Conservation (phyloP, 2,113 vertebrate species). For the Platysteira castanea region DNA sequence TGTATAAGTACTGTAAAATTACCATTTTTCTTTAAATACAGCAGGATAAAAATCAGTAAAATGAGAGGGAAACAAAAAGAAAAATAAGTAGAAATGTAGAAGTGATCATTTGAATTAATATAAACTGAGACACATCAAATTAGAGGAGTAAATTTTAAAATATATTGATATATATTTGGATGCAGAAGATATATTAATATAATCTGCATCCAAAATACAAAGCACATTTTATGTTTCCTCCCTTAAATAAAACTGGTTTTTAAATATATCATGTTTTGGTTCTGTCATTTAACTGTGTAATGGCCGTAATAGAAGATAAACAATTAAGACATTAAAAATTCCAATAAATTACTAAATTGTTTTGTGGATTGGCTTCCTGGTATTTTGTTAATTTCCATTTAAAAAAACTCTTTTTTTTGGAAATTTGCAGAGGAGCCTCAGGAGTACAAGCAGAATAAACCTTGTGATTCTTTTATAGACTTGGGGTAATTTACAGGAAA, state of each 20-base stretch:
- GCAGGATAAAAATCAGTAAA: neutral
- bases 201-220: neutral
- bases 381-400: neutral
- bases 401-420: neutral
- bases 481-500: neutral
- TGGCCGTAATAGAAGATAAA: neutral
- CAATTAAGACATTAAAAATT: neutral
- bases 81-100: neutral
- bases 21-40: accelerated
- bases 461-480: neutral
- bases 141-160: neutral
- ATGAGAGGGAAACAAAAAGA: neutral
- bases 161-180: neutral
- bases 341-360: neutral
- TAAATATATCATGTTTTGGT: neutral
- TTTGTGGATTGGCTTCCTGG: neutral
- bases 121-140: neutral
- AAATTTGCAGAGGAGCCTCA: neutral
- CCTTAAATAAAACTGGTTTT: neutral
- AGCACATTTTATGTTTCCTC: neutral
- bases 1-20: neutral
- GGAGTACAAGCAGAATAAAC: neutral
- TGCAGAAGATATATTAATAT: neutral
- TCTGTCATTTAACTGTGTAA: neutral
- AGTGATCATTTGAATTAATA: neutral